Evolutionary conservation across 2,888 invertebrate genomes (phyloP).

Genomic region (Acronicta aceris): DNA sequence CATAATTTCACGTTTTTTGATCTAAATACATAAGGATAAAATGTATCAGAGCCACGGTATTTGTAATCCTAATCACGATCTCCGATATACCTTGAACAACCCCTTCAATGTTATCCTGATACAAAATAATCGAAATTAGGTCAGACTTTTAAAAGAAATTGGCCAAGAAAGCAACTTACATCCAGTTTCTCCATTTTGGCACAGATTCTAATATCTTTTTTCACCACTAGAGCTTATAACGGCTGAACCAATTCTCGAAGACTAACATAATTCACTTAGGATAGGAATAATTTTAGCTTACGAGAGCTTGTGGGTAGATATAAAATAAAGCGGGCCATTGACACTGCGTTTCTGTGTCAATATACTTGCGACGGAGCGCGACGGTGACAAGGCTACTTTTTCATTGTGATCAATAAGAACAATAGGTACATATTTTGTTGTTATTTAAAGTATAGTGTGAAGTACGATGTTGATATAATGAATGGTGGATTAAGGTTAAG

Average conservation of each 20-base stretch:
- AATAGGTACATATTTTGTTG: slow-evolving; percentile 29
- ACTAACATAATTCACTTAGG: slow-evolving; percentile 16
- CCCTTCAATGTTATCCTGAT: not conserved
- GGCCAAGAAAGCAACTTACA: slow-evolving; percentile 38
- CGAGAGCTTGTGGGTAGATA: slow-evolving; percentile 46
- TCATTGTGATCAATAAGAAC: slow-evolving; percentile 27
- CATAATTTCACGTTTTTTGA: too few species aligned
- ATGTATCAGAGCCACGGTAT: too few species aligned
- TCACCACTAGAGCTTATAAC: slow-evolving; percentile 35
- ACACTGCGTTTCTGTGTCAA: slow-evolving; percentile 24
- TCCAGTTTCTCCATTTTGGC: slow-evolving; percentile 41
- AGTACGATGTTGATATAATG: not conserved
- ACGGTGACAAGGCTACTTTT: slow-evolving; percentile 24
- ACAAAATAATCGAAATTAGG: not conserved
- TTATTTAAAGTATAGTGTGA: not conserved
- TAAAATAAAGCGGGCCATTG: slow-evolving; percentile 37
- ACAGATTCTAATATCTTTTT: slow-evolving; percentile 12
- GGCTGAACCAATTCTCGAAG: slow-evolving; percentile 18
- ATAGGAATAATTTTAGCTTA: slow-evolving; percentile 7
- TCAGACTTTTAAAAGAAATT: slow-evolving; percentile 1
- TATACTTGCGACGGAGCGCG: slow-evolving; percentile 27
- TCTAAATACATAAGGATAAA: too few species aligned
- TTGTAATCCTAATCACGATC: too few species aligned
- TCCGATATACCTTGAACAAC: too few species aligned
- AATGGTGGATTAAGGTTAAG: not conserved